These are phyloP conservation scores for Nebria salina DNA, from an alignment of 2,888 invertebrate species.

Conservation along the genomic window DNA sequence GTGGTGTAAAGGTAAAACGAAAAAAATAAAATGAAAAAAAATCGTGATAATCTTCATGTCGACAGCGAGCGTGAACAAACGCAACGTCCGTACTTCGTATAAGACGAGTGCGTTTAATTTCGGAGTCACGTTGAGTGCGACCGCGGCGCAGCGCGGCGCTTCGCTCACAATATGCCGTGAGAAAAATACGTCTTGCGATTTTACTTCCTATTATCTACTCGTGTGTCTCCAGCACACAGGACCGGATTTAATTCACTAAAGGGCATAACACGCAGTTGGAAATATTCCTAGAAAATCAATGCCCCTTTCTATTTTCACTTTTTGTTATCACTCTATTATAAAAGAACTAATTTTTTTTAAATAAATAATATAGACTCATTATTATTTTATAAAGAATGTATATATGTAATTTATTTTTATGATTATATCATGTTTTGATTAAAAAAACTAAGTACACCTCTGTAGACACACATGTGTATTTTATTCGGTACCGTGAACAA, in stretches of 20 bases:
- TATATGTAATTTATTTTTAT: no score
- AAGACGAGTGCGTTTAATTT: not conserved
- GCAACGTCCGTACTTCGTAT: not conserved
- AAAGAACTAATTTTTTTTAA: no score
- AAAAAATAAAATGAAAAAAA: not conserved
- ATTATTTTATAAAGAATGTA: no score
- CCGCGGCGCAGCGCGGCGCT: not conserved
- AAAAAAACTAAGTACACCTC: not conserved
- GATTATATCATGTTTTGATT: no score
- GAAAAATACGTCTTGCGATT: not conserved
- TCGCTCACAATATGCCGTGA: not conserved
- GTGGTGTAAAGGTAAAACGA: not conserved
- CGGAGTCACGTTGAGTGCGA: not conserved
- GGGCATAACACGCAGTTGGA: no score
- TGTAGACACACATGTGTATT: not conserved
- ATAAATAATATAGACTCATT: no score
- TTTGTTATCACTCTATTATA: no score
- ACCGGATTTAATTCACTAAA: not conserved
- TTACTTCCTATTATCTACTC: constrained; percentile 1
- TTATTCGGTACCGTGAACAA: not conserved
- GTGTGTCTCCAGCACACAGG: not conserved
- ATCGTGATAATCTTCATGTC: not conserved
- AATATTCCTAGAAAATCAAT: no score
- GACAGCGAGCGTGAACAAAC: constrained; percentile 1
- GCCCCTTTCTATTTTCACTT: no score